Conservation (phyloP, 2,797 vertebrate genomes). For the Muscicapa striata region DNA sequence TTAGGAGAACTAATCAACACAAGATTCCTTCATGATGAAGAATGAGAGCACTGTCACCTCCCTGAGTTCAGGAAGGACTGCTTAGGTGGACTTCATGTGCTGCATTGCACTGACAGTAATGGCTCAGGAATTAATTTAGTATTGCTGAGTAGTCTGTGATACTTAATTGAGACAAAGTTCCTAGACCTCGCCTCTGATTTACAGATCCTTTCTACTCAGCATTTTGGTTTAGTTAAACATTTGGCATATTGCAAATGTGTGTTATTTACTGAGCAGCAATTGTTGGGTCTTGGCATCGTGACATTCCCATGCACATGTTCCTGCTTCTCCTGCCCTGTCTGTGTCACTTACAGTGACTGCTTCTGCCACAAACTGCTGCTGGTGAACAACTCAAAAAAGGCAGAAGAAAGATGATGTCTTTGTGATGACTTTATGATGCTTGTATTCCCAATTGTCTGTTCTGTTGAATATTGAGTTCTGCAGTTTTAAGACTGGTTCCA, state of each 20-base stretch:
- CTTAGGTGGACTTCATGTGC: not conserved
- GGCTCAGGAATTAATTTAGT: not conserved
- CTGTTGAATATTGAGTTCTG: too few relatives aligned
- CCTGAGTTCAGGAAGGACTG: not conserved
- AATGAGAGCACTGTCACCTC: not conserved
- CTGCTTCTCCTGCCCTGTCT: not conserved
- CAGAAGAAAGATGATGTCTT: not conserved
- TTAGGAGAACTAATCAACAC: not conserved
- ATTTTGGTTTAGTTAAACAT: not conserved
- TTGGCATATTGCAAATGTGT: not conserved
- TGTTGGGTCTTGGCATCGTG: not conserved
- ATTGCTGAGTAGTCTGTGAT: not conserved
- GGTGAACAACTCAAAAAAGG: not conserved
- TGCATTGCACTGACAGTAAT: not conserved
- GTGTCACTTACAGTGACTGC: not conserved
- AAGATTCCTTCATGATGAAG: not conserved
- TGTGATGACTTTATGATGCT: too few relatives aligned
- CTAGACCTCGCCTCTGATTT: not conserved
- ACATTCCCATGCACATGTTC: fast-evolving
- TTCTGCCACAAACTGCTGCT: not conserved
- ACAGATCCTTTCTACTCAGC: not conserved
- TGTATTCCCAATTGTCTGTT: too few relatives aligned
- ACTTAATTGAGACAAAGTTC: not conserved
- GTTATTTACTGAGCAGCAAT: not conserved
- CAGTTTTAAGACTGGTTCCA: too few relatives aligned